These are phyloP conservation scores for Drosophila bifasciata DNA, from an alignment of 1,140 invertebrate species.

Conservation along the genomic window DNA sequence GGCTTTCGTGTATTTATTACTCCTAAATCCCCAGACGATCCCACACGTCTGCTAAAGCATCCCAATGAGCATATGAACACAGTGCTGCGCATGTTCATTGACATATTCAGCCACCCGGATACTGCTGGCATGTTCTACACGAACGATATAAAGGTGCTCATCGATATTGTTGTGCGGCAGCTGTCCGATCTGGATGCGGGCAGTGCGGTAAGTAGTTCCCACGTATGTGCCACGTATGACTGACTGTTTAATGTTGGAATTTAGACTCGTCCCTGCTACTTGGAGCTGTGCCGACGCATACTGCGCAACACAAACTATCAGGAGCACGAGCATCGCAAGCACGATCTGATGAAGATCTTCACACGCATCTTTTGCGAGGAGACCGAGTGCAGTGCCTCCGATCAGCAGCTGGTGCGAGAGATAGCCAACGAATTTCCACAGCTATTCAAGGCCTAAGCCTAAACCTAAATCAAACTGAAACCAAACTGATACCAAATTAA, in stretches of 20 bases:
- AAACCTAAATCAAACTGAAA: slow-evolving; percentile 11
- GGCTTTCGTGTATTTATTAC: background rate
- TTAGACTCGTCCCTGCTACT: slow-evolving; percentile 89
- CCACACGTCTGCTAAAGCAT: slow-evolving; percentile 93
- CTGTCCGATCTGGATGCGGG: slow-evolving; percentile 94
- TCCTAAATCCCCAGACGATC: slow-evolving; percentile 89
- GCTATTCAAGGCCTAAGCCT: slow-evolving; percentile 88
- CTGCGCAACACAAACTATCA: slow-evolving; percentile 91
- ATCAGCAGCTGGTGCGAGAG: slow-evolving; percentile 90
- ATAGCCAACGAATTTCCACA: slow-evolving; percentile 94
- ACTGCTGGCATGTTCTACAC: slow-evolving; percentile 95
- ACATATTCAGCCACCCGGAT: slow-evolving; percentile 90
- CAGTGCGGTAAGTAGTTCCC: slow-evolving; percentile 88
- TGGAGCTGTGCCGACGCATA: slow-evolving; percentile 90
- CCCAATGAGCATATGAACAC: slow-evolving; percentile 92
- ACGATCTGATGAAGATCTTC: slow-evolving; percentile 92
- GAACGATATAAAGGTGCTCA: slow-evolving; percentile 95
- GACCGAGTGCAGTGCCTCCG: slow-evolving; percentile 88
- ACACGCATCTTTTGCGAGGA: slow-evolving; percentile 94
- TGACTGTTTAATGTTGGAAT: background rate
- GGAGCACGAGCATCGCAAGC: slow-evolving; percentile 89
- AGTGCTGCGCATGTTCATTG: slow-evolving; percentile 93
- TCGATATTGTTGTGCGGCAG: slow-evolving; percentile 95
- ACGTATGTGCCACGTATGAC: background rate
- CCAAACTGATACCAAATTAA: slow-evolving; percentile 55